phyloP scores from a whole-genome alignment of 2,797 vertebrate species.

The Falco cherrug region DNA sequence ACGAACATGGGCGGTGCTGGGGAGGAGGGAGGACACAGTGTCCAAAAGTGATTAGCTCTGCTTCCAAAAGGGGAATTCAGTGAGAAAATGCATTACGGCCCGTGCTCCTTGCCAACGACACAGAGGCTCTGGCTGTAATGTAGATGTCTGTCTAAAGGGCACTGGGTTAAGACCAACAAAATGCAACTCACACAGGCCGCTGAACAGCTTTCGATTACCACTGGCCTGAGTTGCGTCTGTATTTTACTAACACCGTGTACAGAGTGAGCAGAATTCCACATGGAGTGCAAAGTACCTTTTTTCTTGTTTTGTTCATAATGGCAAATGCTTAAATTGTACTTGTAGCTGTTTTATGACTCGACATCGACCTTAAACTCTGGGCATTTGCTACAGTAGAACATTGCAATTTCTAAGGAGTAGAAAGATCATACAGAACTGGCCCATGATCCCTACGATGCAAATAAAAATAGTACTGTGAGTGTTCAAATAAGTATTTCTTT shows the following conservation, averaged over 20 bases:
- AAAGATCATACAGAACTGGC: not conserved
- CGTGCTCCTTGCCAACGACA: not conserved
- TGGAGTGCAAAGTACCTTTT: not conserved
- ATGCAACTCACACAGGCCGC: not conserved
- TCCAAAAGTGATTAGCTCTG: not conserved
- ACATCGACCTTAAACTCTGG: not conserved
- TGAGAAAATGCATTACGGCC: not conserved
- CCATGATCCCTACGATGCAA: not conserved
- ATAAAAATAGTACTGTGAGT: constrained; percentile 5
- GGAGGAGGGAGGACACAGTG: not conserved
- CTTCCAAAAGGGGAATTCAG: not conserved
- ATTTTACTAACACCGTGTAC: constrained; percentile 27
- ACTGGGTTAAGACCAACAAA: constrained; percentile 19
- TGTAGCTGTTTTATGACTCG: constrained; percentile 7
- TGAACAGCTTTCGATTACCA: constrained; percentile 20
- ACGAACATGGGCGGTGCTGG: fast-evolving
- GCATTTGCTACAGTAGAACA: not conserved
- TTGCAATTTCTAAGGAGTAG: not conserved
- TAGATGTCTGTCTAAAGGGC: not conserved
- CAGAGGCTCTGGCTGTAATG: not conserved
- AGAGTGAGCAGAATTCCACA: constrained; percentile 25
- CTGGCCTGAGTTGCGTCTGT: not conserved
- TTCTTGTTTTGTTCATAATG: not conserved
- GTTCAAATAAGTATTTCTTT: constrained; percentile 26
- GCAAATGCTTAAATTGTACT: constrained; percentile 7